Percentiles rank a stretch among this genome's conserved stretches.
Conservation (phyloP, 2,888 invertebrate genomes). For the Leucozona laternaria region DNA sequence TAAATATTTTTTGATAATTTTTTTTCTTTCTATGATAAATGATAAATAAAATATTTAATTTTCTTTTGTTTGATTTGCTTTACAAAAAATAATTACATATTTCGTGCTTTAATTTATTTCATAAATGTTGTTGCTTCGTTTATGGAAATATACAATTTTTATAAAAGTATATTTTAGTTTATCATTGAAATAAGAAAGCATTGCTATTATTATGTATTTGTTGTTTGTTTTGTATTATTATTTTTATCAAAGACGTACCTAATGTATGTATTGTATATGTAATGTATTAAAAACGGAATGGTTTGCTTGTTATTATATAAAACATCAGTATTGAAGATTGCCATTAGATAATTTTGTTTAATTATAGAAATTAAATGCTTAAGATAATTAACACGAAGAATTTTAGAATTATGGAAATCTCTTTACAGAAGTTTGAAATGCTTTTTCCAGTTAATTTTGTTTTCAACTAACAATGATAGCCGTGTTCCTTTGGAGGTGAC, state of each 20-base stretch:
- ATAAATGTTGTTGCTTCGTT: conserved; percentile 47
- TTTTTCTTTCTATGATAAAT: conserved; percentile 45
- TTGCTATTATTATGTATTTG: background rate
- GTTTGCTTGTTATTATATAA: conserved; percentile 3
- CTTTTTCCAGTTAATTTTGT: too few species aligned
- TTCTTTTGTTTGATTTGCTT: conserved; percentile 33
- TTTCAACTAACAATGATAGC: too few species aligned
- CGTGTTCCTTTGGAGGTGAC: too few species aligned
- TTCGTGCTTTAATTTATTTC: conserved; percentile 38
- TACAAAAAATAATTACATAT: conserved; percentile 55
- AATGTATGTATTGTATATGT: background rate
- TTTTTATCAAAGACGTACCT: background rate
- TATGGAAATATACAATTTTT: conserved; percentile 31
- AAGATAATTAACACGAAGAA: too few species aligned
- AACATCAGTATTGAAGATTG: background rate
- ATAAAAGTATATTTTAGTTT: background rate
- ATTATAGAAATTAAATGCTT: too few species aligned
- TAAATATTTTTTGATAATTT: conserved; percentile 50
- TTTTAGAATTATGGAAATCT: too few species aligned
- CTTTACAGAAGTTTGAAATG: too few species aligned
- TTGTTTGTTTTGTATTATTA: conserved; percentile 7
- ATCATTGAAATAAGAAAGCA: background rate
- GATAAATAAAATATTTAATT: conserved; percentile 51
- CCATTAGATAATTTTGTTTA: background rate
- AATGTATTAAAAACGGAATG: background rate